Conservation (phyloP, 2,888 invertebrate species). For the Melieria picta region DNA sequence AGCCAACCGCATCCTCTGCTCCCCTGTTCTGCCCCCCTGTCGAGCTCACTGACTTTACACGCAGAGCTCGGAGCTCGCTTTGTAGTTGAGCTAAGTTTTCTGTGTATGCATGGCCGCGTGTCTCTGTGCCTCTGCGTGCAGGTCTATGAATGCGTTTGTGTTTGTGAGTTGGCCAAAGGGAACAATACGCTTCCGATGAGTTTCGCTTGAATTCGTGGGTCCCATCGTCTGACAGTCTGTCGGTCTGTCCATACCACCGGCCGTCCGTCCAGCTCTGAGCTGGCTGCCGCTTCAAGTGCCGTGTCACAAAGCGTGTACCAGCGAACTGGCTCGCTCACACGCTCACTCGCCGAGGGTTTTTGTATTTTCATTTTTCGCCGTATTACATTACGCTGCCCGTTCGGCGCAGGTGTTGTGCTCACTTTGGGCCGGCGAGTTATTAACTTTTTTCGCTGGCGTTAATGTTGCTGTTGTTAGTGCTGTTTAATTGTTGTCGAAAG, state of each 20-base stretch:
- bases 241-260: too few species aligned
- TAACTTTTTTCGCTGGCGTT: background rate
- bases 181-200: slow-evolving; percentile 5
- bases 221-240: too few species aligned
- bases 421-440: too few species aligned
- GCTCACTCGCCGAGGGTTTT: background rate
- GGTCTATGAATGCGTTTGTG: slow-evolving; percentile 4
- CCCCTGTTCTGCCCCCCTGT: background rate
- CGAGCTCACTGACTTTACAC: too few species aligned
- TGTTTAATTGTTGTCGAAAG: slow-evolving; percentile 3
- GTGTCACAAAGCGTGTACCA: slow-evolving; percentile 1
- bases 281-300: too few species aligned
- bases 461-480: background rate
- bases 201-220: background rate
- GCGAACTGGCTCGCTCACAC: background rate
- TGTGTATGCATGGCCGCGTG: background rate
- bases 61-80: too few species aligned
- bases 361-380: background rate
- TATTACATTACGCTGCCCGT: too few species aligned
- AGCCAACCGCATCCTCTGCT: background rate
- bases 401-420: too few species aligned
- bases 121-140: background rate
- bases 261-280: too few species aligned
- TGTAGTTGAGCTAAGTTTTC: background rate
- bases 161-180: background rate